Conservation (phyloP, 2,888 invertebrate species). For the Drosophila parthenogenetica region DNA sequence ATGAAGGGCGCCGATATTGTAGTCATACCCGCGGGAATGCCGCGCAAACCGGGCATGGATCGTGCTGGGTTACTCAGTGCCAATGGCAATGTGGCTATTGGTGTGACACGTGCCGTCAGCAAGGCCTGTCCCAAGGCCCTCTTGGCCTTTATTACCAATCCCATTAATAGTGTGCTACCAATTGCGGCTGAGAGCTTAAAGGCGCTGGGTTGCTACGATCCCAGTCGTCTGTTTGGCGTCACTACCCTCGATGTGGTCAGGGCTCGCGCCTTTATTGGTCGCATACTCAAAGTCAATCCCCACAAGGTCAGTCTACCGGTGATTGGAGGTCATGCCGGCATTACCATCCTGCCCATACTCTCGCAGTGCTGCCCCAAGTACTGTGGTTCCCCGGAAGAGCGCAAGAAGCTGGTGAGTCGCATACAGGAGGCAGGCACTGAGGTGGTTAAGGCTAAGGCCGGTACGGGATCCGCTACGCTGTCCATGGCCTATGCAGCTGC, state of each 20-base stretch:
- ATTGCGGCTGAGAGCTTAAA: slow-evolving; percentile 96
- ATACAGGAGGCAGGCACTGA: slow-evolving; percentile 99
- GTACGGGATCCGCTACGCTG: slow-evolving; percentile 98
- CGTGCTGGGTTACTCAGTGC: slow-evolving; percentile 98
- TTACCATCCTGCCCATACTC: slow-evolving; percentile 97
- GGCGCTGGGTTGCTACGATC: slow-evolving; percentile 90
- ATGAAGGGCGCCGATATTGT: slow-evolving; percentile 92
- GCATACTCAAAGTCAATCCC: slow-evolving; percentile 93
- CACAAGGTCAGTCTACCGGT: slow-evolving; percentile 93
- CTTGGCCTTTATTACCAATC: slow-evolving; percentile 97
- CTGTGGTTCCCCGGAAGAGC: slow-evolving; percentile 90
- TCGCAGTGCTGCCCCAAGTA: slow-evolving; percentile 95
- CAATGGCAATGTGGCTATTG: slow-evolving; percentile 96
- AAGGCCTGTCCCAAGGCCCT: slow-evolving; percentile 94
- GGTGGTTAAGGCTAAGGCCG: slow-evolving; percentile 95
- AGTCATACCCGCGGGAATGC: slow-evolving; percentile 97
- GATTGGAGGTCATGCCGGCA: slow-evolving; percentile 98
- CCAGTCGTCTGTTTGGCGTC: slow-evolving; percentile 95
- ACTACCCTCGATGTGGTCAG: slow-evolving; percentile 98
- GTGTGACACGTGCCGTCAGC: slow-evolving; percentile 91
- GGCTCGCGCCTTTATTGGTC: slow-evolving; percentile 95
- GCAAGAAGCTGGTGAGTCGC: slow-evolving; percentile 92
- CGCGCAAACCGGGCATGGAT: slow-evolving; percentile 98
- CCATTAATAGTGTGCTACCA: slow-evolving; percentile 98
- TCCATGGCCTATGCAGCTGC: slow-evolving; percentile 99